Percentiles rank a stretch among this genome's conserved stretches.
Evolutionary conservation across 1,140 invertebrate genomes (phyloP).

Genomic region (Parasteatoda tepidariorum): DNA sequence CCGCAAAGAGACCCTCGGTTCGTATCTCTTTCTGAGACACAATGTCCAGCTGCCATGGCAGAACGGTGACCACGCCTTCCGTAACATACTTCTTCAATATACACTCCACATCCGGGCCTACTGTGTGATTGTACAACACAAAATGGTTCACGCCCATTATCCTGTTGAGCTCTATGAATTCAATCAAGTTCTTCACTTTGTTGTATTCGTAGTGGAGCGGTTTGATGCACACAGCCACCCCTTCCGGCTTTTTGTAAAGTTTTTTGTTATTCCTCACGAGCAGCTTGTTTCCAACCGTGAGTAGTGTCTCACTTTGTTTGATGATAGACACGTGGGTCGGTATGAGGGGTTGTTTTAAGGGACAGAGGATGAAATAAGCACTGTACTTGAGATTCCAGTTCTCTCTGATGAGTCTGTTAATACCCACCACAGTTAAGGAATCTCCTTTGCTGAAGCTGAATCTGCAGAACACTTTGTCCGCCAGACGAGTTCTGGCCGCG

Average conservation of each 20-base stretch:
- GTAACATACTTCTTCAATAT: conserved; percentile 79
- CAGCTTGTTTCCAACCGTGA: conserved; percentile 72
- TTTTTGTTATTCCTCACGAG: conserved; percentile 68
- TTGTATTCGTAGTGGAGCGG: conserved; percentile 92
- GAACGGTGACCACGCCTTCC: conserved; percentile 77
- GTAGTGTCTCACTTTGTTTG: conserved; percentile 68
- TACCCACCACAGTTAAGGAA: conserved; percentile 65
- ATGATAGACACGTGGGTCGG: conserved; percentile 75
- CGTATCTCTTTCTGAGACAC: conserved; percentile 89
- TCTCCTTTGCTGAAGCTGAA: conserved; percentile 76
- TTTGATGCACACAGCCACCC: conserved; percentile 91
- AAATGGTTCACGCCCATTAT: conserved; percentile 89
- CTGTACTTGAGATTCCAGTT: conserved; percentile 96
- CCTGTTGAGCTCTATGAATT: conserved; percentile 91
- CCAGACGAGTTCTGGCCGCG: conserved; percentile 84
- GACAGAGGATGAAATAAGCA: conserved; percentile 88
- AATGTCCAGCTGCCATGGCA: conserved; percentile 89
- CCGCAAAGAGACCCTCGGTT: conserved; percentile 91
- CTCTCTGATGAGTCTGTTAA: conserved; percentile 82
- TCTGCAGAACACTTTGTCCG: conserved; percentile 83
- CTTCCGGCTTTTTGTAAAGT: conserved; percentile 58
- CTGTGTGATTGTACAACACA: conserved; percentile 92
- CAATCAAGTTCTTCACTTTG: conserved; percentile 80
- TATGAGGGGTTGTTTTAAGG: conserved; percentile 65
- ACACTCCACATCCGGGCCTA: conserved; percentile 78